A percentile compares a stretch with the other conserved stretches of the same genome.
phyloP scores from a whole-genome alignment of 2,797 vertebrate species.

The Hippocampus kuda region DNA sequence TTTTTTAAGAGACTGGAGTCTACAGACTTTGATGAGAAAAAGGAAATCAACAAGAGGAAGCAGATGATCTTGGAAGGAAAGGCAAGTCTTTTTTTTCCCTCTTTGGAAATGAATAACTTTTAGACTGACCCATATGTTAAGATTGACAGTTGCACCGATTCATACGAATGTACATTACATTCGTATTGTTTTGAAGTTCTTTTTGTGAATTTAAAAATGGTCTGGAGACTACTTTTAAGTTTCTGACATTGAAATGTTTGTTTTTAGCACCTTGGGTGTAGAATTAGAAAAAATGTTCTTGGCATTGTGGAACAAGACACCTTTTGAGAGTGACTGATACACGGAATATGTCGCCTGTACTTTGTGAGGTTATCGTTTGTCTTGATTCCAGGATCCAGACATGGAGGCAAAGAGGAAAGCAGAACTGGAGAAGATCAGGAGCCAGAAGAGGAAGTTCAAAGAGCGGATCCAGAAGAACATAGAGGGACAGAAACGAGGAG shows the following conservation, averaged over 20 bases:
- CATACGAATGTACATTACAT: too few relatives aligned
- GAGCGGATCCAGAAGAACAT: conserved; percentile 65
- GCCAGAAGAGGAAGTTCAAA: conserved; percentile 72
- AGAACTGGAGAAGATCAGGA: conserved; percentile 80
- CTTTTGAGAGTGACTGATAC: too few relatives aligned
- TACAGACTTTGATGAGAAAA: conserved; percentile 89
- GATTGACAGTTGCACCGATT: not conserved
- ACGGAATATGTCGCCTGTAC: too few relatives aligned
- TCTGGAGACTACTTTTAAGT: too few relatives aligned
- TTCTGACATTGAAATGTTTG: too few relatives aligned
- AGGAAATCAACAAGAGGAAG: conserved; percentile 91
- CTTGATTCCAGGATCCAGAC: conserved; percentile 78
- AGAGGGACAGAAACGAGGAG: conserved; percentile 50
- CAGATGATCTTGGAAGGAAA: conserved; percentile 92
- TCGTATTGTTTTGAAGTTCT: too few relatives aligned
- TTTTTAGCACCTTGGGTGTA: too few relatives aligned
- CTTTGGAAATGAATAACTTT: not conserved
- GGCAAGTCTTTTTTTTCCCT: conserved; percentile 50
- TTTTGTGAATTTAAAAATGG: too few relatives aligned
- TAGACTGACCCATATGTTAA: not conserved
- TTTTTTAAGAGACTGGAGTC: conserved; percentile 80
- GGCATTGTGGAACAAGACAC: too few relatives aligned
- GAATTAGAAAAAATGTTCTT: too few relatives aligned
- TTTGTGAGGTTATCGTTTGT: not conserved
- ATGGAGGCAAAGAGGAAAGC: conserved; percentile 79